Evolutionary conservation across 2,888 invertebrate genomes (phyloP), one percentile per base, ranked within the genome.

Genomic region (Ichneumon xanthorius): DNA sequence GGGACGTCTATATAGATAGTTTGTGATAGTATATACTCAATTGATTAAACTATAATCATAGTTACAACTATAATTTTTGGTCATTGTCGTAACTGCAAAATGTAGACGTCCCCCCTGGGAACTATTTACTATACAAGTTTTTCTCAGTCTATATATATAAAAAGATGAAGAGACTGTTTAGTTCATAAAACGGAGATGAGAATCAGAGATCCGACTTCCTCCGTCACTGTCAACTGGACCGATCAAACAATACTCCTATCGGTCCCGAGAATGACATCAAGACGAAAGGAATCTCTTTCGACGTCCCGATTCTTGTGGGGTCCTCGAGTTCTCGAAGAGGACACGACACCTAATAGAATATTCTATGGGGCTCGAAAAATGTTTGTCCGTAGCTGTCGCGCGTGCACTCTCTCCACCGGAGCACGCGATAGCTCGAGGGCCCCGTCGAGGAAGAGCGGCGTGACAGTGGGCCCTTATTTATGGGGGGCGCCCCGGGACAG

Each of bases 401-500:
- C 63, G 75, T 63, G 75, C 40, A 37, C 63, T 26, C 48, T n/a
- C 26, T 75, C 58, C 4, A 4, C 19, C 48, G 63, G 48, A 61
- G 26, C 73, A 40, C 63, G 73, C 75, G 63, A 63, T 63, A 63
- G 26, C 45, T 26, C 58, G 58, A 58, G 63, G 48, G 63, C 14
- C 30, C 37, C 63, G n/a, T 33, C 48, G 30, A 11, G 71, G 50
- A 11, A 33, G 30, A 45, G 6, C 26, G 19, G 48, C 30, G 45
- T 45, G 48, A 75, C 61, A 30, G 75, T 58, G 26, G 30, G 61
- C 48, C 48, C 72, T 80, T 75, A 80, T 75, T 80, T 80, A 80
- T 50, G 80, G 63, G 37, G 48, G 75, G 26, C 9, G 48, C 11
- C 65, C 37, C 40, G 80, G 14, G 53, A 75, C 80, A 80, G 73